These are phyloP conservation scores for Cyrtodaria siliqua DNA, from an alignment of 2,888 invertebrate species.

Conservation along the genomic window DNA sequence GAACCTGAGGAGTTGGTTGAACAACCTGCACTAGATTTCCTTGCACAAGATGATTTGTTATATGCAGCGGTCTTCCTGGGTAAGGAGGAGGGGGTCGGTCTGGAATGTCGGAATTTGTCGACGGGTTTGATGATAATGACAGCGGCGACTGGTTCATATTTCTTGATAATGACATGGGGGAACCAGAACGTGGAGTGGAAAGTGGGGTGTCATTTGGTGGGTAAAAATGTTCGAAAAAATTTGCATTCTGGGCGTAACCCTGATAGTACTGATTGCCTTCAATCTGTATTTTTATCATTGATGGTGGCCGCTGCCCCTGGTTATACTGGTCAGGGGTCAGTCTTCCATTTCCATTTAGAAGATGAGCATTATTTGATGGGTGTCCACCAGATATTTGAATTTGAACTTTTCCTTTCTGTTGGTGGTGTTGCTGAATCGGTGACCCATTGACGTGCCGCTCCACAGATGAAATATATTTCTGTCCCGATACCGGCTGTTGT, in stretches of 20 bases:
- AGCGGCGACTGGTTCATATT: conserved; percentile 84
- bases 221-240: conserved; percentile 13
- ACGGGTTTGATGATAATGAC: conserved; percentile 85
- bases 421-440: conserved; percentile 35
- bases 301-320: conserved; percentile 18
- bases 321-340: conserved; percentile 87
- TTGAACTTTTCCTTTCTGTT: conserved; percentile 62
- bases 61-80: conserved; percentile 70
- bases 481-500: conserved; percentile 37
- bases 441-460: conserved; percentile 82
- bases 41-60: conserved; percentile 42
- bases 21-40: conserved; percentile 66
- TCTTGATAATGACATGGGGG: conserved; percentile 83
- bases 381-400: conserved; percentile 69
- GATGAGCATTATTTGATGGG: conserved; percentile 43
- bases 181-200: conserved; percentile 83
- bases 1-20: conserved; percentile 66
- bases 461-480: conserved; percentile 80
- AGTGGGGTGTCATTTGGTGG: conserved; percentile 71
- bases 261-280: conserved; percentile 15
- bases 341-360: conserved; percentile 51
- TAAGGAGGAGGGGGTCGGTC: conserved; percentile 85
- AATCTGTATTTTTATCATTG: conserved; percentile 47
- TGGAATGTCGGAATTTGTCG: conserved; percentile 84
- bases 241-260: background rate